Evolutionary conservation across 2,113 vertebrate genomes (phyloP), one percentile per base, ranked within the genome.

Genomic region (Dicerorhinus sumatrensis): DNA sequence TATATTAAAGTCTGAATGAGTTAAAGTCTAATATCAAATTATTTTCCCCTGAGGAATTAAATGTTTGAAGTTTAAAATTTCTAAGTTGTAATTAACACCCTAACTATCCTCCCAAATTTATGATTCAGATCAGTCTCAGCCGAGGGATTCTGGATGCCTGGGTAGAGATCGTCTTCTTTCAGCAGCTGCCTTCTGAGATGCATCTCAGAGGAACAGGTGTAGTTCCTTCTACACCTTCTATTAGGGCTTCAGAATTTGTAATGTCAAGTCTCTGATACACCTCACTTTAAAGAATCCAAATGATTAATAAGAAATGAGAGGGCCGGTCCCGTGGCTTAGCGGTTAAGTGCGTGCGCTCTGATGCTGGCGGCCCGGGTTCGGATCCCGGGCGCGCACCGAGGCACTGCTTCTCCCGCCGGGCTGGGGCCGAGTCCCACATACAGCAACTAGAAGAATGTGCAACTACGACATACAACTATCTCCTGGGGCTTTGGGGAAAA

Each of bases 1-100:
- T 97, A 88, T 91, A 90, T 93, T 96, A 89, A 94, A 96, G 76
- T 88, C 80, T 75, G 96, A 96, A 89, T 76, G 87, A 97, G 92
- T 92, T 95, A 90, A 93, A 89, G 56, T 95, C 51, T 90, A 20
- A 70, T 93, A 96, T 91, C 85, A 97, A 79, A 91, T 94, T 91
- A 82, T 89, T 97, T 93, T 65, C 85, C 86, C 77, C 77, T 46
- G 16, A 82, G 77, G 72, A 96, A 93, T 86, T 89, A 81, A 89
- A 51, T 88, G 67, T 86, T 96, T 85, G 86, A 96, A 83, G 80
- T 91, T 97, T 86, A 88, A 96, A 77, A 73, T 94, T 73, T 97
- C 54, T 96, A 79, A 73, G 62, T 88, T 91, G 58, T 75, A 93
- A 97, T 95, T 94, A 96, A 93, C n/a, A 96, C 16, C 46, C 86